Percentiles rank a stretch among this genome's conserved stretches.
Conservation (phyloP, 2,888 invertebrate species). For the Apodemia duryi region DNA sequence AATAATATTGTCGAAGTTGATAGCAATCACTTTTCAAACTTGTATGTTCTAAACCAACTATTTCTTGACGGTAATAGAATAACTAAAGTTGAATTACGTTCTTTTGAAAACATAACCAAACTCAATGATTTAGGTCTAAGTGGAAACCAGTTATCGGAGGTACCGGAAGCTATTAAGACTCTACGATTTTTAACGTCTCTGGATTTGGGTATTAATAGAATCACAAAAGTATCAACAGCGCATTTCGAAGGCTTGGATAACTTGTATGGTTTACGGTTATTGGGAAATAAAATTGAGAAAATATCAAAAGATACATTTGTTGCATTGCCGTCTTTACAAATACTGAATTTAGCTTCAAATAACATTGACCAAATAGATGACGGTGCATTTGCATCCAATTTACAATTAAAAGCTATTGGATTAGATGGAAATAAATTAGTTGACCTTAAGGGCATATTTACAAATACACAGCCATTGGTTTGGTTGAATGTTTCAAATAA, state of each 20-base stretch:
- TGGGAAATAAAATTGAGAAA: slow-evolving; percentile 88
- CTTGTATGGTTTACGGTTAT: slow-evolving; percentile 86
- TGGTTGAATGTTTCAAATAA: slow-evolving; percentile 91
- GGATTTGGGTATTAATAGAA: slow-evolving; percentile 90
- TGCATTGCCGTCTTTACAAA: slow-evolving; percentile 84
- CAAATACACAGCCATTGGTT: slow-evolving; percentile 84
- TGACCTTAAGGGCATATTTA: slow-evolving; percentile 88
- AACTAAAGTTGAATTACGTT: slow-evolving; percentile 82
- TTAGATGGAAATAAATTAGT: slow-evolving; percentile 88
- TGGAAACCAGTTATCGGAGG: slow-evolving; percentile 84
- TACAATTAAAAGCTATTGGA: slow-evolving; percentile 85
- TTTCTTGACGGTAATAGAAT: slow-evolving; percentile 87
- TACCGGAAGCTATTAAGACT: slow-evolving; percentile 85
- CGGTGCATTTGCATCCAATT: slow-evolving; percentile 86
- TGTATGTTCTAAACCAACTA: slow-evolving; percentile 85
- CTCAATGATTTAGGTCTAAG: slow-evolving; percentile 88
- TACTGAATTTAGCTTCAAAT: slow-evolving; percentile 90
- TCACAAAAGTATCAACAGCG: slow-evolving; percentile 84
- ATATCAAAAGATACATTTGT: slow-evolving; percentile 87
- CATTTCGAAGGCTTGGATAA: slow-evolving; percentile 87
- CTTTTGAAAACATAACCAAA: slow-evolving; percentile 88
- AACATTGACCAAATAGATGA: slow-evolving; percentile 87
- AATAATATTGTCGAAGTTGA: slow-evolving; percentile 85
- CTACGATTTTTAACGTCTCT: slow-evolving; percentile 85
- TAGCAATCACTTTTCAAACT: slow-evolving; percentile 84